phyloP scores from a whole-genome alignment of 2,797 vertebrate genomes.

The Prionace glauca region DNA sequence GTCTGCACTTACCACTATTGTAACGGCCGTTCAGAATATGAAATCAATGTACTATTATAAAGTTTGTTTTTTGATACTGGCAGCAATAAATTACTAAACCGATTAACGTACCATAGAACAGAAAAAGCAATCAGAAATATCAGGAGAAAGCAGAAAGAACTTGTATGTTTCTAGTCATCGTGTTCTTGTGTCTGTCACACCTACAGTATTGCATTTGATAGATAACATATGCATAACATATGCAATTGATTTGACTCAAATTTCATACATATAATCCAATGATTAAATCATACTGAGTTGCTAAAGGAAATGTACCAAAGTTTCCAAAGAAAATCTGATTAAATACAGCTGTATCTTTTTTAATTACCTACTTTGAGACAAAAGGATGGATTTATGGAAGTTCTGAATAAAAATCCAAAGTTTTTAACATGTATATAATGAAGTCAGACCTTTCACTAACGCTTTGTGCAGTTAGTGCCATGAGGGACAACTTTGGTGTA shows the following conservation, averaged over 20 bases:
- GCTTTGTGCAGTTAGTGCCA: background rate
- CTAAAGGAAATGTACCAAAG: constrained; percentile 10
- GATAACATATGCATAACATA: constrained; percentile 24
- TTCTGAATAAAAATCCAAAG: background rate
- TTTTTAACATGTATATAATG: background rate
- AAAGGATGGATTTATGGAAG: background rate
- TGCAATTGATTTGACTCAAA: background rate
- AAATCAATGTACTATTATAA: background rate
- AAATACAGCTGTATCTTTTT: constrained; percentile 8
- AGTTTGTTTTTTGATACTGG: background rate
- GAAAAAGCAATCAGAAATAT: background rate
- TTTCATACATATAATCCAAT: constrained; percentile 8
- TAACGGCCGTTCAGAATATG: background rate
- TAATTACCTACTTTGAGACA: background rate
- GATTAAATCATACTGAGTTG: background rate
- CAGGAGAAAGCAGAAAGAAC: background rate
- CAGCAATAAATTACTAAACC: background rate
- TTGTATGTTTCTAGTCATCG: background rate
- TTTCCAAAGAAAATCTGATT: background rate
- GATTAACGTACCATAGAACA: background rate
- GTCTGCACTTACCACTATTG: background rate
- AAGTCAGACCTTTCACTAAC: background rate
- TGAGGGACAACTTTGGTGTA: background rate
- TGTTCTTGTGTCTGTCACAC: constrained; percentile 4
- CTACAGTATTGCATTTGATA: constrained; percentile 10